phyloP scores from a whole-genome alignment of 92 coral and sea anemone genomes.

The Desmophyllum pertusum region DNA sequence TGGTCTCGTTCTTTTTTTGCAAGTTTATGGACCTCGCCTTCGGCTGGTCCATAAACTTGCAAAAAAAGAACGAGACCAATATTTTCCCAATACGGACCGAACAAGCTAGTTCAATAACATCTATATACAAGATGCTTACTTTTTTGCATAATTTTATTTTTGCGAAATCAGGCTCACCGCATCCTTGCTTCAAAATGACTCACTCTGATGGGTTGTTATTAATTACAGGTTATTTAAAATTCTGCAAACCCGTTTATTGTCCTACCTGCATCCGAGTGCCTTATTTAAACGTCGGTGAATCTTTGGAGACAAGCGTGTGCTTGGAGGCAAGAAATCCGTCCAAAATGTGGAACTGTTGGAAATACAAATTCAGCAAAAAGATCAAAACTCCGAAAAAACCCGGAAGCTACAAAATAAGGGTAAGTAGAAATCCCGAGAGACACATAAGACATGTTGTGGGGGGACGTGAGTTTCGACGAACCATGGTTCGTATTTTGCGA shows the following conservation, averaged over 20 bases:
- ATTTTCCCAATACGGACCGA: too few species aligned
- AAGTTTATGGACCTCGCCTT: too few species aligned
- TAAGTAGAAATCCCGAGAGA: not conserved
- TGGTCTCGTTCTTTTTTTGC: too few species aligned
- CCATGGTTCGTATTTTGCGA: too few species aligned
- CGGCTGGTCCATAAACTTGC: too few species aligned
- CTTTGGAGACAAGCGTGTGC: not conserved
- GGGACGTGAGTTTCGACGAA: too few species aligned
- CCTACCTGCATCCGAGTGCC: not conserved
- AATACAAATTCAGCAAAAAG: not conserved
- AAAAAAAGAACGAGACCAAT: too few species aligned
- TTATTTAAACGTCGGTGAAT: not conserved
- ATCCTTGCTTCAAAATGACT: not conserved
- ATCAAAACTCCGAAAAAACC: not conserved
- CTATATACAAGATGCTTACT: too few species aligned
- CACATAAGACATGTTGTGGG: too few species aligned
- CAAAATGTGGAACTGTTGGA: conserved; percentile 6
- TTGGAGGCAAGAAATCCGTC: not conserved
- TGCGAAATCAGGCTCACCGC: not conserved
- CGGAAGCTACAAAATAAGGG: conserved; percentile 6
- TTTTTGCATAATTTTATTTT: too few species aligned
- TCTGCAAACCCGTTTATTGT: not conserved
- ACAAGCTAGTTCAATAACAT: too few species aligned
- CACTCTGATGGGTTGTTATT: not conserved
- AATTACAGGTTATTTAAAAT: not conserved